Percentiles rank a stretch among this genome's conserved stretches.
Evolutionary conservation across 2,113 vertebrate genomes (phyloP).

Genomic region (Regulus satrapa): DNA sequence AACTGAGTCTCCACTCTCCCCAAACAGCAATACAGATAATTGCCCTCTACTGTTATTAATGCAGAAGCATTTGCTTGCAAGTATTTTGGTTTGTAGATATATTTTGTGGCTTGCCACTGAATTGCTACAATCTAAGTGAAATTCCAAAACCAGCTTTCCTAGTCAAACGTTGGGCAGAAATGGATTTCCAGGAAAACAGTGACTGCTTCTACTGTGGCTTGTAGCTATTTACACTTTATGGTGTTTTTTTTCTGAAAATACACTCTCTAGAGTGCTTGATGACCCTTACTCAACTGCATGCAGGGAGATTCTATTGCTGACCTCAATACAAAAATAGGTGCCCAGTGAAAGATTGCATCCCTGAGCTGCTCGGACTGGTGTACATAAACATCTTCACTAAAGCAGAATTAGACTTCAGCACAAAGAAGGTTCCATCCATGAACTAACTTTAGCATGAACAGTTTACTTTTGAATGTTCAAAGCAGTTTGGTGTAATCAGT

Average conservation of each 20-base stretch:
- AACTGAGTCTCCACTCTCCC: not conserved
- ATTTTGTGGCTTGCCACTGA: not conserved
- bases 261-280: not conserved
- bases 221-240: not conserved
- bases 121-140: not conserved
- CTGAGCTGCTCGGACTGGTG: not conserved
- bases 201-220: not conserved
- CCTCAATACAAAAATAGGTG: not conserved
- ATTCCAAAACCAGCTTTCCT: not conserved
- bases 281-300: not conserved
- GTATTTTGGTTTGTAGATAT: not conserved
- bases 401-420: not conserved
- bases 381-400: not conserved
- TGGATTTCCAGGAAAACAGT: not conserved
- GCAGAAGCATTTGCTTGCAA: not conserved
- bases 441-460: not conserved
- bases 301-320: not conserved
- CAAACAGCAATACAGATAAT: not conserved
- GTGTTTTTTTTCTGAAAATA: not conserved
- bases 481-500: not conserved
- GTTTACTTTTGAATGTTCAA: not conserved
- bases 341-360: not conserved
- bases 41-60: conserved; percentile 31
- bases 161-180: not conserved
- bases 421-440: not conserved